Base-by-base conservation (phyloP, 2,113 vertebrate species). In the Salvator merianae region DNA sequence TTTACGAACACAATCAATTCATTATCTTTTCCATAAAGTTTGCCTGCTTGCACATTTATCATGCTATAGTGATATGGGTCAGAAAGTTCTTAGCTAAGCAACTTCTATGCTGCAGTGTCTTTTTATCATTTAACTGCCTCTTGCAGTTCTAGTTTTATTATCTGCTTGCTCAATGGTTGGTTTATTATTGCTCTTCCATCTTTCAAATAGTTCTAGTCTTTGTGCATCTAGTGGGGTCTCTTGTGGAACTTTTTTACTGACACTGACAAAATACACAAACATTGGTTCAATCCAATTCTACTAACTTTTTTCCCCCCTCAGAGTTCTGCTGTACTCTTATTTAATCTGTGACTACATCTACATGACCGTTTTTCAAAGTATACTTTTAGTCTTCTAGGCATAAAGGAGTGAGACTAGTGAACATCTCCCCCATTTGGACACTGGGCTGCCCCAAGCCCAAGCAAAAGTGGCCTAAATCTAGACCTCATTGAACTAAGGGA, bases 1-100 rank as follows among this genome's bases (percentile, higher is more conserved):
- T 95, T 95, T 95, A 93, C 87, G 90, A 94, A 93, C 83, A 93
- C 92, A 94, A 91, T 94, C 92, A 94, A 94, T 96, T 96, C 86
- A 93, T 96, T 96, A 95, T 91, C 86, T 95, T 95, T 95, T 96
- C 95, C 92, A 94, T 95, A 94, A 94, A 94, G 93, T 95, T 95
- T 22, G 1, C 86, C 88, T 93, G 92, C 93, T 93, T 73, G 70
- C 40, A 14, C 93, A 95, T 96, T 94, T 94, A 95, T 96, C 95
- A 94, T 91, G 84, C 91, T 85, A 86, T 89, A 66, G 77, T 94
- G 91, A 82, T 88, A 92, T 79, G 38, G 68, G 86, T 82, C 81
- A 94, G 88, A 94, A 96, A 92, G 86, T 92, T 95, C 95, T 91
- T 96, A 95, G 92, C 93, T 96, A 95, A 96, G 95, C 95, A 96